phyloP scores from a whole-genome alignment of 37 sponge, comb jelly and placozoan genomes.

The Ephydatia muelleri region DNA sequence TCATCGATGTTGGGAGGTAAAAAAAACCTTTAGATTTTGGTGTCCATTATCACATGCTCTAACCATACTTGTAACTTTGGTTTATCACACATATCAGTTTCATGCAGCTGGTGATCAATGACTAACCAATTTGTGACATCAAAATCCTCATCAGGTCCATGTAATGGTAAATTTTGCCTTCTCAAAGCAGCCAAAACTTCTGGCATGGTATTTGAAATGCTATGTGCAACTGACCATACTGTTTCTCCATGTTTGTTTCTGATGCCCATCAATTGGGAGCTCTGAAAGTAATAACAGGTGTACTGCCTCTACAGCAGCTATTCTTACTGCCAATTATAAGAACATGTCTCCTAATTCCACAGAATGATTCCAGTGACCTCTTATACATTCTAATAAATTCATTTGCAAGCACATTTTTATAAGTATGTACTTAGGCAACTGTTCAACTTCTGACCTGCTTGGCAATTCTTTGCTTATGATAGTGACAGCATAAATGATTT shows the following conservation, averaged over 20 bases:
- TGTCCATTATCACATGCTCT: not conserved
- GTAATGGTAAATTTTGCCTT: not conserved
- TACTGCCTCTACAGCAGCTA: not conserved
- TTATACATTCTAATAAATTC: not conserved
- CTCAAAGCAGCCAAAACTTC: not conserved
- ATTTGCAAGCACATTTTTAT: not conserved
- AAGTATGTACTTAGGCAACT: not conserved
- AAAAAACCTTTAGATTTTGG: not conserved
- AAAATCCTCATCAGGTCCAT: not conserved
- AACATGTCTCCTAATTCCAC: not conserved
- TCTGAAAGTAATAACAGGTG: not conserved
- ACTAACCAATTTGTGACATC: not conserved
- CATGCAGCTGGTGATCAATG: not conserved
- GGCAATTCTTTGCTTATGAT: not conserved
- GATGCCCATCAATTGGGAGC: not conserved
- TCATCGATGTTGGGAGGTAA: not conserved
- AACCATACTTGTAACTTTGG: not conserved
- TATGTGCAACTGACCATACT: not conserved
- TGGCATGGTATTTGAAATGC: not conserved
- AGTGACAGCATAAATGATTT: not conserved
- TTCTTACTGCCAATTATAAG: not conserved
- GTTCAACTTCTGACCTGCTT: not conserved
- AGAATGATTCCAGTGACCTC: not conserved
- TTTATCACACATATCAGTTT: not conserved
- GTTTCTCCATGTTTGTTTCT: not conserved